A percentile compares a stretch with the other conserved stretches of the same genome.
phyloP scores from a whole-genome alignment of 2,113 vertebrate species.

The Sturnus vulgaris region DNA sequence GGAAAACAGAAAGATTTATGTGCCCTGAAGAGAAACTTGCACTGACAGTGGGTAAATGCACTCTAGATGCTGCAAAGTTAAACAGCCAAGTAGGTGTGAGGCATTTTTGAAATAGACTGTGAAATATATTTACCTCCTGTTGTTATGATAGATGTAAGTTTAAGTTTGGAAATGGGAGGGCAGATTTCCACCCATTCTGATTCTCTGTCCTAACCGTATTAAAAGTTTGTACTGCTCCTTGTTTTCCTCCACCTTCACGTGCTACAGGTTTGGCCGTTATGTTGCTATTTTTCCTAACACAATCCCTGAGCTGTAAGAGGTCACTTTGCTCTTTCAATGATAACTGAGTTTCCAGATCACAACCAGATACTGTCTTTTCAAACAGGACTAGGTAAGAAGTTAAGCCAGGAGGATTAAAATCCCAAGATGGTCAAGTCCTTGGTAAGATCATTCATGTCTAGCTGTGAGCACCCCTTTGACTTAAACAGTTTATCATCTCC shows the following conservation, averaged over 20 bases:
- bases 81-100: background rate
- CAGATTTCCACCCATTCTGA: background rate
- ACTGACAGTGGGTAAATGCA: background rate
- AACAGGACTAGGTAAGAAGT: background rate
- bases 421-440: background rate
- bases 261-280: background rate
- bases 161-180: background rate
- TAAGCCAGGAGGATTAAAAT: background rate
- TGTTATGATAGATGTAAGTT: background rate
- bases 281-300: background rate
- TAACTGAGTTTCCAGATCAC: background rate
- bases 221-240: background rate
- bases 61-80: background rate
- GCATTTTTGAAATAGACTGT: background rate
- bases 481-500: background rate
- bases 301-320: background rate
- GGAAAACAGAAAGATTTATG: constrained; percentile 39
- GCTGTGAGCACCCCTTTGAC: background rate
- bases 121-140: background rate
- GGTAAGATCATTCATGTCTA: background rate
- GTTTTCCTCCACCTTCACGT: background rate
- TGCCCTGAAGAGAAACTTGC: background rate
- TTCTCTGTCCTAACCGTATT: fast-evolving
- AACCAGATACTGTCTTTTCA: background rate
- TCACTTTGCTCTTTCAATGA: background rate